Conservation (phyloP, 1,140 invertebrate species). For the Caenorhabditis inopinata region DNA sequence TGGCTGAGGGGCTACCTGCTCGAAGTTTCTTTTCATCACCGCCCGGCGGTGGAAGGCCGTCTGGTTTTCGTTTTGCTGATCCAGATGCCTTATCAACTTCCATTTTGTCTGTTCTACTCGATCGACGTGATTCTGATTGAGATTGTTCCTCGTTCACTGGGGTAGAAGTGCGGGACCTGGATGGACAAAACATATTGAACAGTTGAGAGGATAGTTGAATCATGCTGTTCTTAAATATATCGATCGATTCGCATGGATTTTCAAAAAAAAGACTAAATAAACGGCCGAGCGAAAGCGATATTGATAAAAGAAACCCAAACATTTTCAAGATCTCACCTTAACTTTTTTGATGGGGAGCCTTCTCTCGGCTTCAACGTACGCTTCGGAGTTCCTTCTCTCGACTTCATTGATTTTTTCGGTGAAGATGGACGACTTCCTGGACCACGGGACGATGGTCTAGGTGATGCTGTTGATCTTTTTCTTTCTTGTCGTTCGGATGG, state of each 20-base stretch:
- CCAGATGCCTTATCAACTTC: conserved; percentile 46
- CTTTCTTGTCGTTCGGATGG: conserved; percentile 32
- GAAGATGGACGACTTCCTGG: conserved; percentile 56
- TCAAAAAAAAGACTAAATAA: too few relatives aligned
- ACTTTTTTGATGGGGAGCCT: conserved; percentile 38
- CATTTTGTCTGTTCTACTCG: conserved; percentile 45
- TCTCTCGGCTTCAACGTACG: conserved; percentile 52
- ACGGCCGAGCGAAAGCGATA: too few relatives aligned
- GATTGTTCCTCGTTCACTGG: conserved; percentile 52
- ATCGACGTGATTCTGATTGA: conserved; percentile 46
- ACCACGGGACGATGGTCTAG: conserved; percentile 46
- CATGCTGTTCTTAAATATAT: too few relatives aligned
- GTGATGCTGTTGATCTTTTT: conserved; percentile 27
- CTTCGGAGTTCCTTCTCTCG: conserved; percentile 63
- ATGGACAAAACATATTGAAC: too few relatives aligned
- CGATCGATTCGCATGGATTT: too few relatives aligned
- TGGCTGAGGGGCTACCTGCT: conserved; percentile 16
- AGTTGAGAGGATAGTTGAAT: too few relatives aligned
- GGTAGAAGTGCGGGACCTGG: conserved; percentile 58
- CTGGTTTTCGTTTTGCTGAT: conserved; percentile 47
- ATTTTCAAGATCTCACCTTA: neutral
- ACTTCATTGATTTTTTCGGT: conserved; percentile 57
- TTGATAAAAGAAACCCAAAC: too few relatives aligned
- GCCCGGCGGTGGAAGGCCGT: conserved; percentile 32
- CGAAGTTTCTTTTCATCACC: conserved; percentile 38